Evolutionary conservation across 2,797 vertebrate species (phyloP).

Genomic region (Acanthurus leucopareius): DNA sequence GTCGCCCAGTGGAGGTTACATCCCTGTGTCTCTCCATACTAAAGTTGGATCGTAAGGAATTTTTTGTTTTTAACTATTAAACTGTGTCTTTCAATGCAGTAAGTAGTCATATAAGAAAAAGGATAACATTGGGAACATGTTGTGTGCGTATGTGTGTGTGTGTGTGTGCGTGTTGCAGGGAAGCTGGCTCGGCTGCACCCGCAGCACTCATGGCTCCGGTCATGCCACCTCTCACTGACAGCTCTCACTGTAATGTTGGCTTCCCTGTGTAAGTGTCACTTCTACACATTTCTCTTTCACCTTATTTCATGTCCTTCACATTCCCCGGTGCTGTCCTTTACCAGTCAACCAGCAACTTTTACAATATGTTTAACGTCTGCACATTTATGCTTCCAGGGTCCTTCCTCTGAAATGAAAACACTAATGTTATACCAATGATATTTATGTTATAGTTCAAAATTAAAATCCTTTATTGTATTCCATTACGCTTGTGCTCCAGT

Average conservation of each 20-base stretch:
- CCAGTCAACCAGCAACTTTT: neutral
- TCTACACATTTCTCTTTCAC: slow-evolving; percentile 1
- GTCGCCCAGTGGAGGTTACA: slow-evolving; percentile 57
- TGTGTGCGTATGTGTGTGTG: neutral
- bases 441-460: neutral
- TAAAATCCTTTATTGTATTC: neutral
- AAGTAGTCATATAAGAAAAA: neutral
- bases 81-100: neutral
- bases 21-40: slow-evolving; percentile 75
- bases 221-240: slow-evolving; percentile 37
- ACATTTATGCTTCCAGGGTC: neutral
- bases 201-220: neutral
- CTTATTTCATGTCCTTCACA: slow-evolving; percentile 3
- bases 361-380: neutral
- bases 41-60: slow-evolving; percentile 77
- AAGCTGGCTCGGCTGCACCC: slow-evolving; percentile 32
- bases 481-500: too few relatives aligned
- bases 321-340: neutral
- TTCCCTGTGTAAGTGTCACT: slow-evolving; percentile 63
- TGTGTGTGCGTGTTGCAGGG: slow-evolving; percentile 60
- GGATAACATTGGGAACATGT: neutral
- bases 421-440: too few relatives aligned
- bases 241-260: slow-evolving; percentile 1
- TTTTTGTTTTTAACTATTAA: slow-evolving; percentile 2
- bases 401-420: too few relatives aligned